These are phyloP conservation scores for Chrysaora quinquecirrha DNA, from an alignment of 30 jellyfish, hydroid and myxozoan species.

Conservation along the genomic window DNA sequence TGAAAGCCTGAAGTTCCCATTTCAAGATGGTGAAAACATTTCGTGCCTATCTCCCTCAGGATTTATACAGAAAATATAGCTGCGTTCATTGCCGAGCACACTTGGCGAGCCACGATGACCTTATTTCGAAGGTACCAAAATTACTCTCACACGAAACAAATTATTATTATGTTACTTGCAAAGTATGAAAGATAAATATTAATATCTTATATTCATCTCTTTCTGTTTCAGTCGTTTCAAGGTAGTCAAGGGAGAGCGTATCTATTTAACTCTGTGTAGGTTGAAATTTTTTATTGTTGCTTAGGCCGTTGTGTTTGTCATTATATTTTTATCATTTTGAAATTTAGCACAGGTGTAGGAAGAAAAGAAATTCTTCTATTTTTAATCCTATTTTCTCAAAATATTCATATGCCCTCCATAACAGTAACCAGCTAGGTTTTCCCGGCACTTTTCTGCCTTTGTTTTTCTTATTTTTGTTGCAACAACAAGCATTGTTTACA, in stretches of 20 bases:
- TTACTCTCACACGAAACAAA: not conserved
- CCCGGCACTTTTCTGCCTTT: too few species aligned
- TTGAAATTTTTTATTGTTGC: not conserved
- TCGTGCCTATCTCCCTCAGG: conserved; percentile 94
- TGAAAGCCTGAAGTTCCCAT: not conserved
- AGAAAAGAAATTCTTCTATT: too few species aligned
- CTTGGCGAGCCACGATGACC: conserved; percentile 99
- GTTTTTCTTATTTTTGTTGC: too few species aligned
- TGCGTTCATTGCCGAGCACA: conserved; percentile 99
- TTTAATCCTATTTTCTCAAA: too few species aligned
- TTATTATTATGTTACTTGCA: not conserved
- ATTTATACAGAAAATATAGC: conserved; percentile 96
- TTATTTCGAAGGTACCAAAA: conserved; percentile 86
- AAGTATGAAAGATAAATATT: not conserved
- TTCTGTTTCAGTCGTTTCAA: conserved; percentile 85
- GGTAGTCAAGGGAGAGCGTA: conserved; percentile 99
- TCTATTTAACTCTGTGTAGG: conserved; percentile 98
- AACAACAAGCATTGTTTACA: too few species aligned
- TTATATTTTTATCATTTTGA: not conserved
- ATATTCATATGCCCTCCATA: too few species aligned
- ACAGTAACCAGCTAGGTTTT: too few species aligned
- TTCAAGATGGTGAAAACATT: conserved; percentile 94
- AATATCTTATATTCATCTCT: not conserved
- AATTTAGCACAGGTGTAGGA: too few species aligned
- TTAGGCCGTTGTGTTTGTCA: not conserved